Evolutionary conservation across 2,888 invertebrate genomes (phyloP), one percentile per base, ranked within the genome.

Genomic region (Dastarcus helophoroides): DNA sequence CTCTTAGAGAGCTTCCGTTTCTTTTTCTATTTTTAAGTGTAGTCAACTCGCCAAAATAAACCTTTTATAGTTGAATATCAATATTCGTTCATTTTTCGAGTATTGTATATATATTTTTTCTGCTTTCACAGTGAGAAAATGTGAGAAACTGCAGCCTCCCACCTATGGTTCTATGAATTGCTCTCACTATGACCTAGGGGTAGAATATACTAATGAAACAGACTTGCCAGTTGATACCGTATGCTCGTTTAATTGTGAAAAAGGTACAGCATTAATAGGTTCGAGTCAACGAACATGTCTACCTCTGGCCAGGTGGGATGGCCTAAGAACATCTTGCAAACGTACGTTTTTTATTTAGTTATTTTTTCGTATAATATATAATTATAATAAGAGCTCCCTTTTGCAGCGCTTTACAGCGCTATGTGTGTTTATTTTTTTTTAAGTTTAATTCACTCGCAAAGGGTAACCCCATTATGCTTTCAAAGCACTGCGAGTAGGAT

Each of bases 261-360:
- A 62, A n/a, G 79, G 78, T 1, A 71, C 67, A 50, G 65, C 68
- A 40, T 56, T 78, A 26, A 68, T 74, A 11, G 79, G 79, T 1
- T 76, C 78, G 9, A 62, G 64, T 37, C 66, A 67, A 37, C 56
- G 79, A 21, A 73, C 69, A 14, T 80, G 79, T 46, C 58, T 80
- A 24, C 76, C 78, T 0, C 59, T 76, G 24, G 71, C 74, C 0
- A 65, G 70, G 48, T 80, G 79, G 79, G 76, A 76, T 45, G 79
- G 79, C 2, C 58, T 78, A 7, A 69, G 68, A 38, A 68, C 73
- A 1, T 63, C 69, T 26, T 80, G 79, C 50, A 73, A 72, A 64
- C 71, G 76, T 76, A 57, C 57, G 53, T 46, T 10, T 14, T 5
- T 15, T 22, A n/a, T n/a, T n/a, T n/a, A n/a, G n/a, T n/a, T n/a